Evolutionary conservation across 2,113 vertebrate species (phyloP), one percentile per base, ranked within the genome.

Genomic region (Poecilia latipinna): DNA sequence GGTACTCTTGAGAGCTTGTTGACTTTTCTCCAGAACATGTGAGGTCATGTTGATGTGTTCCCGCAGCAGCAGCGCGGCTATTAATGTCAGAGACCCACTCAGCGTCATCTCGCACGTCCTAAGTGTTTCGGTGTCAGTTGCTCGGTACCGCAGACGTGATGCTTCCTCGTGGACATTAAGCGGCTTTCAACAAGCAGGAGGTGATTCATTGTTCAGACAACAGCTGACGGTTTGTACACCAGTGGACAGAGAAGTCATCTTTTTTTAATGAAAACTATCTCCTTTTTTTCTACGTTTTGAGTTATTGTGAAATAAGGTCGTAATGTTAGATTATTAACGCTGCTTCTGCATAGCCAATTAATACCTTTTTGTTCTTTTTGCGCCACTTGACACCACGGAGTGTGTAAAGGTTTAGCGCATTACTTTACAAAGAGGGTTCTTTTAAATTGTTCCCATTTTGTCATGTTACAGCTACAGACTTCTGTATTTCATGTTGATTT

Each of bases 101-200:
- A 17, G 39, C 28, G n/a, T 62, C 35, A 22, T 8, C 51, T 10
- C 28, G 12, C 60, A 24, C 66, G 68, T 74, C 32, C 12, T 3
- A 15, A n/a, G 44, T 26, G 54, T 74, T 77, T 71, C 31, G 28
- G 63, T 75, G 63, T 79, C 39, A 44, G 75, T 57, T 65, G 39
- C 65, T 70, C 42, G 32, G 68, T 48, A 35, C 75, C 71, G 24
- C 65, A 78, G 67, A 31, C 4, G 19, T 19, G 12, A 37, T 15
- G 15, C 31, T 42, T 65, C 44, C 57, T 72, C 24, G 8, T 61
- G 26, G 54, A 74, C 75, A 65, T 74, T 70, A 62, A 35, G 66
- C 71, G 74, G 69, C 70, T 79, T 82, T 79, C 33, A 68, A 19
- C 66, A 64, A 61, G 68, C 39, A 74, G 33, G n/a, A 48, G 64